These are phyloP conservation scores for Pararge aegeria DNA, from an alignment of 1,140 invertebrate species.

Conservation along the genomic window DNA sequence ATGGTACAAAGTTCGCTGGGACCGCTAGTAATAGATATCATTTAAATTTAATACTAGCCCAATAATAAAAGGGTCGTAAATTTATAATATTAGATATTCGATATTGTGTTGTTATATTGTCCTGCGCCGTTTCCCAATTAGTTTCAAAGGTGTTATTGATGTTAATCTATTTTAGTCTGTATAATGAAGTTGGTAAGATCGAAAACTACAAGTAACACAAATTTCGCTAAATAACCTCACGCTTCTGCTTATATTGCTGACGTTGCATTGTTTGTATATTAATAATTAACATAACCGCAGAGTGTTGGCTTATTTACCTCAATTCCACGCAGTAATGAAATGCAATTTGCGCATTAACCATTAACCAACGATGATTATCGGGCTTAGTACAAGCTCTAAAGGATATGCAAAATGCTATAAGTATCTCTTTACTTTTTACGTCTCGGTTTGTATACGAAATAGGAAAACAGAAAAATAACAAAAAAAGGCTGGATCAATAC, in stretches of 20 bases:
- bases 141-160: background rate
- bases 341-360: background rate
- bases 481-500: too few species aligned
- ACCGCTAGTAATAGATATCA: too few species aligned
- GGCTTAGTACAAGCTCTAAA: too few species aligned
- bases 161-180: background rate
- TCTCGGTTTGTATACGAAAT: too few species aligned
- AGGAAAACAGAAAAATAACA: too few species aligned
- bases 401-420: too few species aligned
- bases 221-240: background rate
- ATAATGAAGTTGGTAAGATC: background rate
- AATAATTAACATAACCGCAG: conserved; percentile 42
- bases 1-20: too few species aligned
- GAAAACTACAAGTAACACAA: background rate
- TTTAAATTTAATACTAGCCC: too few species aligned
- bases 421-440: too few species aligned
- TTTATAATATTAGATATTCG: too few species aligned
- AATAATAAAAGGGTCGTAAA: too few species aligned
- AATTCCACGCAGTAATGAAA: background rate
- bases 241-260: background rate
- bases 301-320: conserved; percentile 4
- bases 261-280: conserved; percentile 22
- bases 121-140: background rate
- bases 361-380: background rate
- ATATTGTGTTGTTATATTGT: background rate